Evolutionary conservation across 2,113 vertebrate genomes (phyloP), one percentile per base, ranked within the genome.

Genomic region (Puntigrus tetrazona): DNA sequence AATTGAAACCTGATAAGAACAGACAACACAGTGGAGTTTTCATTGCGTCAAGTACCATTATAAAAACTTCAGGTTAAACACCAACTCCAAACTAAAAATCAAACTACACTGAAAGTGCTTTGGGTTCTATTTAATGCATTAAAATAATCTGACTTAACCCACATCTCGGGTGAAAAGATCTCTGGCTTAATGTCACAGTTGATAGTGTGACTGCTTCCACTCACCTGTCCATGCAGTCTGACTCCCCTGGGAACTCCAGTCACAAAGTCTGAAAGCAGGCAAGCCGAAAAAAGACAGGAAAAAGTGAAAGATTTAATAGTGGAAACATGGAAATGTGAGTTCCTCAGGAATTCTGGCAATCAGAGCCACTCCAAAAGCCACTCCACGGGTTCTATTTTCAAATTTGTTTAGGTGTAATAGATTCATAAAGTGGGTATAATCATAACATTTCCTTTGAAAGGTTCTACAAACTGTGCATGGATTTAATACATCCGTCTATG

Each of bases 141-240:
- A 29, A 20, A 50, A n/a, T n/a, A 34, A 52, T 20, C 47, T 50
- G 47, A 50, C 16, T 50, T 22, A 34, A 76, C 45, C 18, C 5
- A 0, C 20, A 7, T 36, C 55, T 57, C 25, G 5, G n/a, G 14
- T 43, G 1, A 57, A 61, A 61, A 25, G 14, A 3, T 27, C 0
- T 79, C 14, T 3, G 31, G 50, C 13, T 63, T 43, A 63, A 79
- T 20, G 57, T 63, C 36, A 59, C 55, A 43, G 22, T 31, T 31
- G 34, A 41, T 59, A 57, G 1, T 8, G 34, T 20, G 18, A 55
- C 72, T 41, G 29, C 25, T 50, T 63, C 31, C 88, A 85, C 96
- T 96, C 96, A 97, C 97, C 89, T 93, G 96, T 86, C 97, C 97
- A 20, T 95, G 94, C 84, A 97, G 95, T 90, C 94, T 91, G 59